Base-by-base conservation (phyloP, 2,888 invertebrate genomes). In the Apodemia duryi region DNA sequence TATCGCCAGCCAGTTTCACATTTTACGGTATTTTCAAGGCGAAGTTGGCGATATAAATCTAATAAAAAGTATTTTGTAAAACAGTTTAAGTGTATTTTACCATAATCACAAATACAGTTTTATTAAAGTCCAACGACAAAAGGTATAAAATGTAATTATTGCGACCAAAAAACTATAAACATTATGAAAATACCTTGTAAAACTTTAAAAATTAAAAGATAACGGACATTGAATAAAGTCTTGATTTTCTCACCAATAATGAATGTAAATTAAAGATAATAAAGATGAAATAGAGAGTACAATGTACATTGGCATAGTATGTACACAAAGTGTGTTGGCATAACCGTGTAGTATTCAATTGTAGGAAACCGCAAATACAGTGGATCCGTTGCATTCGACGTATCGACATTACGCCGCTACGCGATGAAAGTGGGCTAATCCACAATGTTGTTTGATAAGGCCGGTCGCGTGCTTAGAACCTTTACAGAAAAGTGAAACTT, bases 311-410 rank as follows among this genome's bases (percentile, higher is more conserved):
- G 35, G 29, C 57, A 70, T 74, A 71, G 71, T 51, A 51, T n/a
- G 21, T 51, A n/a, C 51, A 51, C 51, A 51, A 51, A 51, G 74
- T 76, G 75, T 74, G 76, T 74, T 74, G 81, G 51, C n/a, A 6
- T n/a, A 83, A 85, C 82, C 81, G 79, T 83, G 78, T 77, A 81
- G 83, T 85, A 88, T 88, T 87, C 85, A 88, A 86, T 89, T 83
- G 88, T 85, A 84, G 81, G 79, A 77, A 84, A 89, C 88, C 88
- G 83, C 88, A 89, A 84, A 84, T 82, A 77, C 78, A 77, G 75
- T 76, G 76, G 81, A 84, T 84, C 85, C 84, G 86, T 83, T 84
- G 87, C 86, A 85, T 87, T 86, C 83, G 81, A 85, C 84, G 82
- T 83, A 84, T 84, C 78, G 77, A 74, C 74, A 73, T 60, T 60